Conservation (phyloP, 1,140 invertebrate species). For the Stegodyphus dumicola region DNA sequence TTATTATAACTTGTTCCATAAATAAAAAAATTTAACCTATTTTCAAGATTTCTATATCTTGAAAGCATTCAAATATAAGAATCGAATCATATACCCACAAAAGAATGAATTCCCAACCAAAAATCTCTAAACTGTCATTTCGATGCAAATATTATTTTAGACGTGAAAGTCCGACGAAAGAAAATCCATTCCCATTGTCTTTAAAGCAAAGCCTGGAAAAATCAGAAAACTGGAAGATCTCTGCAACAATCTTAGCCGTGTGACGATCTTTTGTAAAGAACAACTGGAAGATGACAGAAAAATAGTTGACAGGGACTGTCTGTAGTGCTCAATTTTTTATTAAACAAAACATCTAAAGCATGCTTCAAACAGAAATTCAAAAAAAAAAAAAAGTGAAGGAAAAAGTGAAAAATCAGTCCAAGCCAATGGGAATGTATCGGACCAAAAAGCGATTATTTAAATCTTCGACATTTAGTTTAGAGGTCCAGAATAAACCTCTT, state of each 20-base stretch:
- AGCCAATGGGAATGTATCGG: constrained; percentile 12
- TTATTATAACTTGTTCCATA: no score
- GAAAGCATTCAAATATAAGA: background rate
- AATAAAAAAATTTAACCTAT: no score
- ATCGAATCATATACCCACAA: background rate
- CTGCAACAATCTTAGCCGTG: background rate
- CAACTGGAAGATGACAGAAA: background rate
- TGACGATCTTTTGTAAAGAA: constrained; percentile 38
- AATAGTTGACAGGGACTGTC: constrained; percentile 8
- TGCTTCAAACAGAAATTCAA: background rate
- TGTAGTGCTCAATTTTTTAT: constrained; percentile 12
- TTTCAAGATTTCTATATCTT: no score
- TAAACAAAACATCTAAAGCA: constrained; percentile 3
- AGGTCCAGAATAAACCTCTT: constrained; percentile 33
- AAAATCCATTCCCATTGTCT: background rate
- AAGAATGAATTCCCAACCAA: background rate
- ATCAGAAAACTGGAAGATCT: background rate
- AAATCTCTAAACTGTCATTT: background rate
- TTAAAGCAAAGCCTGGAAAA: background rate
- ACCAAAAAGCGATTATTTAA: constrained; percentile 51
- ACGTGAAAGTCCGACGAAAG: background rate
- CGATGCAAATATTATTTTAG: background rate
- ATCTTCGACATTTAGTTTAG: constrained; percentile 45
- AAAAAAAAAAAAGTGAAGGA: background rate
- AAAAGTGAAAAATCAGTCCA: background rate